phyloP scores from a whole-genome alignment of 2,113 vertebrate genomes.

The Pluvianellus socialis region DNA sequence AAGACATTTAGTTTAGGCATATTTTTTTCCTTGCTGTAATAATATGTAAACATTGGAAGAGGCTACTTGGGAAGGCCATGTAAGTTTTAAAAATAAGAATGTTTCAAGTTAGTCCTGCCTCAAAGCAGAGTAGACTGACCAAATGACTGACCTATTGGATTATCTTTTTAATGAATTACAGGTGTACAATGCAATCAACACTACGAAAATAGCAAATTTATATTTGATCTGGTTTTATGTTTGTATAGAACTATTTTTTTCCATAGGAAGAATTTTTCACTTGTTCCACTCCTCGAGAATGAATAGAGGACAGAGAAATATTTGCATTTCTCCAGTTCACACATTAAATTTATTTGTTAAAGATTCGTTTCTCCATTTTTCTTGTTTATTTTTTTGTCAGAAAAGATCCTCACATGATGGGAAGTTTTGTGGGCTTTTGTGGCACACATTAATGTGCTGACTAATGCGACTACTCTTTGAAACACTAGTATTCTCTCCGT shows the following conservation, averaged over 20 bases:
- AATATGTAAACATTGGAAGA: background rate
- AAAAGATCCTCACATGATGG: background rate
- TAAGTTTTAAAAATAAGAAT: background rate
- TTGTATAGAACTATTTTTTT: background rate
- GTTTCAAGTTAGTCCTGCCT: background rate
- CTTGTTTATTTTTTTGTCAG: background rate
- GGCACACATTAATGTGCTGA: background rate
- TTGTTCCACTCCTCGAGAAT: background rate
- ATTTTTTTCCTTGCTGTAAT: background rate
- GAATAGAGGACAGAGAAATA: background rate
- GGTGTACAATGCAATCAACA: background rate
- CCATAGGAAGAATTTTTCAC: background rate
- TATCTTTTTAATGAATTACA: background rate
- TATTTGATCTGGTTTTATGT: background rate
- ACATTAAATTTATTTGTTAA: background rate
- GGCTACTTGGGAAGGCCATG: background rate
- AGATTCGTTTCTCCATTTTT: background rate
- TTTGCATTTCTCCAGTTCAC: background rate
- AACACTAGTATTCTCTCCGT: background rate
- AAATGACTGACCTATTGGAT: background rate
- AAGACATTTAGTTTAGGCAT: background rate
- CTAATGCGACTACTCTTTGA: background rate
- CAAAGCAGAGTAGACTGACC: background rate
- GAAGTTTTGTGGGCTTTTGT: background rate
- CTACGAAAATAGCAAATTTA: background rate